These are phyloP conservation scores for Cherax destructor DNA, from an alignment of 1,140 invertebrate species.

Conservation along the genomic window DNA sequence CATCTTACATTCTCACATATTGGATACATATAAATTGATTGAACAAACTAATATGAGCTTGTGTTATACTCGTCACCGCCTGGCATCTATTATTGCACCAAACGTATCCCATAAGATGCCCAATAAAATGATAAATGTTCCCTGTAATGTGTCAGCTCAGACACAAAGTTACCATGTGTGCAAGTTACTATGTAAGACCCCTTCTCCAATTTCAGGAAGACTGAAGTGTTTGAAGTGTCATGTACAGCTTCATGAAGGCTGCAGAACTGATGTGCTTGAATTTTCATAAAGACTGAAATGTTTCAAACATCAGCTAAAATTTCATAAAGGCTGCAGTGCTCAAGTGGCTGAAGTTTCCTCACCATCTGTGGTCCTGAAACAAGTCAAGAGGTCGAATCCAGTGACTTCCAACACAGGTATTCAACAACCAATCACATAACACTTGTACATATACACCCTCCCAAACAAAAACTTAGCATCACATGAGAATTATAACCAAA, in stretches of 20 bases:
- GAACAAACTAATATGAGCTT: conserved; percentile 18
- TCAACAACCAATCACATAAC: background rate
- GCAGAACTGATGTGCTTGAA: background rate
- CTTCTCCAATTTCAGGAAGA: background rate
- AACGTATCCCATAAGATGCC: conserved; percentile 1
- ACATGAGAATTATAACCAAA: background rate
- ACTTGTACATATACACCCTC: background rate
- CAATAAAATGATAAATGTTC: conserved; percentile 27
- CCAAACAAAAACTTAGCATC: background rate
- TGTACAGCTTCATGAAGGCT: background rate
- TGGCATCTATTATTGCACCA: conserved; percentile 11
- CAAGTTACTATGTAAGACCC: background rate
- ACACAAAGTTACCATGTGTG: background rate
- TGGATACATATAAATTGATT: conserved; percentile 50
- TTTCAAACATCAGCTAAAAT: background rate
- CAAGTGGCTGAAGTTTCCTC: background rate
- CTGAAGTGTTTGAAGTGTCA: too few relatives aligned
- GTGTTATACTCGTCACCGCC: conserved; percentile 14
- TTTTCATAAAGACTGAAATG: background rate
- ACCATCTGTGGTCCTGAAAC: background rate
- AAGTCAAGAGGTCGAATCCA: background rate
- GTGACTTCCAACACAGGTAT: background rate
- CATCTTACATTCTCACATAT: conserved; percentile 22
- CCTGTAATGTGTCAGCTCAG: conserved; percentile 27
- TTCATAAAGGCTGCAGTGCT: background rate